A percentile compares a stretch with the other conserved stretches of the same genome.
Conservation (phyloP, 2,113 vertebrate genomes). For the Indicator maculatus region DNA sequence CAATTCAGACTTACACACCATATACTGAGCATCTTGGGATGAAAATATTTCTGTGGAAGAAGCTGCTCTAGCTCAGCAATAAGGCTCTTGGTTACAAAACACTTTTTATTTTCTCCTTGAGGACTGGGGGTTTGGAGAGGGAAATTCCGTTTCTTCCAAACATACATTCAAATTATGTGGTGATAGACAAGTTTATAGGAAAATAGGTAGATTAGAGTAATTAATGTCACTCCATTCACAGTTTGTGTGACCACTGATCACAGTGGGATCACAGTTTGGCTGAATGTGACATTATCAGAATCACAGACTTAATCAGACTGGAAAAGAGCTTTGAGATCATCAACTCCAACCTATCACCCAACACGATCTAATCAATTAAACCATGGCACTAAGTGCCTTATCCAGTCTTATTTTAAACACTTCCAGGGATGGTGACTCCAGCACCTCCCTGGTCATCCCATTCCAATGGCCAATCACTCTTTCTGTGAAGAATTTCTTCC, state of each 20-base stretch:
- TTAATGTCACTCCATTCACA: not conserved
- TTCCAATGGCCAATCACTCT: too few relatives aligned
- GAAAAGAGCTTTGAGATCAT: too few relatives aligned
- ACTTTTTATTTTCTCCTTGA: not conserved
- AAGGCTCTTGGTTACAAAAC: not conserved
- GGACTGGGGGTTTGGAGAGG: rapidly evolving
- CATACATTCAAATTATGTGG: not conserved
- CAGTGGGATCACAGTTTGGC: not conserved
- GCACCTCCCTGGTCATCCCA: too few relatives aligned
- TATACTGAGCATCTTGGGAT: not conserved
- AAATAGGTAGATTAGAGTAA: not conserved
- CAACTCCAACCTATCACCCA: too few relatives aligned
- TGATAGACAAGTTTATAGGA: not conserved
- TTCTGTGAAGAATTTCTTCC: too few relatives aligned
- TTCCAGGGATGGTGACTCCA: too few relatives aligned
- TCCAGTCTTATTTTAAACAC: too few relatives aligned
- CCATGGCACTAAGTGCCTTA: too few relatives aligned
- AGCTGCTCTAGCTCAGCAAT: not conserved
- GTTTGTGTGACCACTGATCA: not conserved
- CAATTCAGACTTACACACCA: not conserved
- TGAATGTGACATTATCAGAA: not conserved
- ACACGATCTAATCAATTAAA: too few relatives aligned
- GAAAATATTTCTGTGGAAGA: not conserved
- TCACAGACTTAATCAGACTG: too few relatives aligned
- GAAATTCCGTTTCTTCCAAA: not conserved